Evolutionary conservation across 2,888 invertebrate genomes (phyloP).

Genomic region (Xylocampa areola): DNA sequence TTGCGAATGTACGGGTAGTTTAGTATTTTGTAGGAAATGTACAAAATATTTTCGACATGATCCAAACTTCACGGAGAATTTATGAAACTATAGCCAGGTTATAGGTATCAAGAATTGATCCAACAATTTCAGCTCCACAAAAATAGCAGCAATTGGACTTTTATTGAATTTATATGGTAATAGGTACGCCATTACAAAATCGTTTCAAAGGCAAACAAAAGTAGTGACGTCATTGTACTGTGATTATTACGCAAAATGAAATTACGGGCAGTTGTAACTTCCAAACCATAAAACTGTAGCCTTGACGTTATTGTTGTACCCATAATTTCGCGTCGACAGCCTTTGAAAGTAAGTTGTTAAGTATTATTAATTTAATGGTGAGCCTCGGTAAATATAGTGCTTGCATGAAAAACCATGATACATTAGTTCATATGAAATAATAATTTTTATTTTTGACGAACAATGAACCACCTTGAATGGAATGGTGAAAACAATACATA

Average conservation of each 20-base stretch:
- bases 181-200: not conserved
- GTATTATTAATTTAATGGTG: not conserved
- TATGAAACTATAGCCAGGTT: no score
- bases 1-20: no score
- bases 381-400: not conserved
- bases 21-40: no score
- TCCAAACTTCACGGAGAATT: no score
- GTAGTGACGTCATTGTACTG: constrained; percentile 12
- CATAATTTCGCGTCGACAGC: constrained; percentile 23
- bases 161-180: not conserved
- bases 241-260: constrained; percentile 29
- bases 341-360: constrained; percentile 6
- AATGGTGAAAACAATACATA: no score
- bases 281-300: constrained; percentile 41
- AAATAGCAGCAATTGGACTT: not conserved
- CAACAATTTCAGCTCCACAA: no score
- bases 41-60: no score
- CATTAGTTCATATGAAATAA: no score
- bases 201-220: constrained; percentile 11
- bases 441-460: no score
- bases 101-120: no score
- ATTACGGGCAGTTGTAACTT: constrained; percentile 42
- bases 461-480: no score
- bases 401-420: not conserved
- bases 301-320: constrained; percentile 19